Evolutionary conservation across 1,140 invertebrate species (phyloP), one percentile per base, ranked within the genome.

Genomic region (Procambarus clarkii): DNA sequence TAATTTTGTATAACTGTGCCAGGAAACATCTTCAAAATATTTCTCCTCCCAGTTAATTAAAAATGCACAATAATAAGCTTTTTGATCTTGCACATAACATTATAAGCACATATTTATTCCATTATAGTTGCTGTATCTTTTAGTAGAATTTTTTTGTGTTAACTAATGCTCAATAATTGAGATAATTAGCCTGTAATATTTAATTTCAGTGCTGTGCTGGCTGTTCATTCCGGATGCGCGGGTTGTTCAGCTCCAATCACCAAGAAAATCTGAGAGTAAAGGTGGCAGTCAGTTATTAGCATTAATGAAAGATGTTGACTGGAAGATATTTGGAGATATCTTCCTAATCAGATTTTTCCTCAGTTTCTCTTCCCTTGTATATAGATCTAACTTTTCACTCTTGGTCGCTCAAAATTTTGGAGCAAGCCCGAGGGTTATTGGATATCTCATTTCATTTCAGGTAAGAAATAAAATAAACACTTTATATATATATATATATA

Each of bases 391-490:
- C 89, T 94, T 94, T 91, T 93, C 93, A 5, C 74, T 94, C 48
- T 92, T 94, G 77, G 84, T 94, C 64, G 91, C 92, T 77, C 88
- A 94, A 50, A 94, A 93, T 80, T 95, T 94, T 92, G 92, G 93
- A 15, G 92, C 93, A n/a, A 93, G 94, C 11, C 94, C 94, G 5
- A 93, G 86, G 80, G 93, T 86, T 9, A 93, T 94, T 64, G 94
- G 95, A n/a, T 94, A 94, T 90, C 77, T 95, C 2, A 95, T 94
- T 69, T 95, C 95, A 46, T 94, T 94, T n/a, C 90, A 91, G 90
- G 90, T 91, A 76, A 85, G 81, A 24, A 82, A 44, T 44, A 11
- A 3, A 8, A 11, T 54, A 54, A 54, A 54, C 13, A 2, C 50
- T n/a, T n/a, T n/a, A n/a, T n/a, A n/a, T n/a, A n/a, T n/a, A n/a